phyloP scores from a whole-genome alignment of 2,888 invertebrate genomes.

The Andrena hattorfiana region DNA sequence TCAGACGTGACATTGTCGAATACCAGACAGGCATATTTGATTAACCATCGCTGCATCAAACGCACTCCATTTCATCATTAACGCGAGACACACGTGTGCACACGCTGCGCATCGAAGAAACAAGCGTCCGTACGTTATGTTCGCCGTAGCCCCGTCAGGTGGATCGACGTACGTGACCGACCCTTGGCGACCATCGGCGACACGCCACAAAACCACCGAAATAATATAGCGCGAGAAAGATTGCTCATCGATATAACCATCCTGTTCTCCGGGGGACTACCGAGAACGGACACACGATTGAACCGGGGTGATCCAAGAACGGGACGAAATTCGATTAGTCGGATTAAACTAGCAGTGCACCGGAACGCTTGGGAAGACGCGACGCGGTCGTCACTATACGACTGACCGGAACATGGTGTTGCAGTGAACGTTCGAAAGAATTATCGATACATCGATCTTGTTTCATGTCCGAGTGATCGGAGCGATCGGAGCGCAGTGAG shows the following conservation, averaged over 20 bases:
- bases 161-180: conserved; percentile 22
- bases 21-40: neutral
- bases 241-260: conserved; percentile 3
- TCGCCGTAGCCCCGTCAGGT: conserved; percentile 21
- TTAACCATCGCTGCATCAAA: neutral
- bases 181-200: conserved; percentile 13
- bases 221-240: conserved; percentile 1
- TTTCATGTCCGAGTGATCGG: neutral
- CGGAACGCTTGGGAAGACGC: neutral
- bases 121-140: conserved; percentile 20
- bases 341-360: neutral
- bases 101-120: neutral
- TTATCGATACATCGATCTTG: conserved; percentile 42
- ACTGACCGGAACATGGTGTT: conserved; percentile 19
- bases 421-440: conserved; percentile 10
- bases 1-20: neutral
- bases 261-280: neutral
- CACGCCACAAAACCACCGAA: conserved; percentile 16
- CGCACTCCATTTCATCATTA: neutral
- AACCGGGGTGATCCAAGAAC: neutral
- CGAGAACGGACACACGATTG: neutral
- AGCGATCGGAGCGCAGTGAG: conserved; percentile 17
- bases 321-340: conserved; percentile 4
- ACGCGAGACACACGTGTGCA: neutral
- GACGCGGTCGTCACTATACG: neutral